Evolutionary conservation across 1,140 invertebrate species (phyloP).

Genomic region (silkworm (Bombyx mori)): ASM3026992v2 NC_085112.1:5481501-5482000

Average conservation of each 20-base stretch:
- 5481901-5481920: slow-evolving; percentile 34
- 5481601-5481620: too few relatives aligned
- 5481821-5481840: slow-evolving; percentile 57
- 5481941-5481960: slow-evolving; percentile 2
- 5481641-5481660: too few relatives aligned
- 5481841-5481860: slow-evolving; percentile 57
- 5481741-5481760: slow-evolving; percentile 1
- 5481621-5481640: too few relatives aligned
- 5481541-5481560: too few relatives aligned
- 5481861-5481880: slow-evolving; percentile 19
- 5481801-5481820: slow-evolving; percentile 41
- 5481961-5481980: too few relatives aligned
- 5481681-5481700: too few relatives aligned
- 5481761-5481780: slow-evolving; percentile 13
- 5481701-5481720: neutral
- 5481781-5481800: slow-evolving; percentile 34
- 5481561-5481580: too few relatives aligned
- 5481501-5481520: too few relatives aligned
- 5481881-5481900: slow-evolving; percentile 31
- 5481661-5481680: too few relatives aligned
- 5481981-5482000: too few relatives aligned
- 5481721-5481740: slow-evolving; percentile 2
- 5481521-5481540: too few relatives aligned
- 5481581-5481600: too few relatives aligned
- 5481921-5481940: slow-evolving; percentile 29